These are phyloP conservation scores for Ostrea edulis DNA, from an alignment of 1,140 invertebrate genomes.

Conservation along the genomic window DNA sequence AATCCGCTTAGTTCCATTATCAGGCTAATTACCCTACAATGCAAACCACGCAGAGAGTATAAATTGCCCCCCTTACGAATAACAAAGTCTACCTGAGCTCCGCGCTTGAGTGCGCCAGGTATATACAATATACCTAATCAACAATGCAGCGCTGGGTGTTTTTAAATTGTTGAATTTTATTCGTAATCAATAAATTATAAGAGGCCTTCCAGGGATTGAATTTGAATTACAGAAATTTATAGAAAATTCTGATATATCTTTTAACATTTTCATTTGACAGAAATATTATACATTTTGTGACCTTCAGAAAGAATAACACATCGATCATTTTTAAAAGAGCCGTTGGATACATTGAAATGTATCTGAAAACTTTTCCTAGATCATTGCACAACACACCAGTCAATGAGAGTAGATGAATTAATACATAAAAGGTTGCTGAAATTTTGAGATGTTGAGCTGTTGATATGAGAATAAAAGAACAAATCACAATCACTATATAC, in stretches of 20 bases:
- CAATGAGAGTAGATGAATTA: no score
- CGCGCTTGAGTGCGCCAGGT: not conserved
- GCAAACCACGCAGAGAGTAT: not conserved
- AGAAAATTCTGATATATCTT: not conserved
- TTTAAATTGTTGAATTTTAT: constrained; percentile 28
- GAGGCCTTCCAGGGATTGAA: not conserved
- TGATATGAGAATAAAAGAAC: no score
- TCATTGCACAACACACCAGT: no score
- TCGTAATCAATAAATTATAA: constrained; percentile 22
- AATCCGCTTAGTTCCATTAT: constrained; percentile 26
- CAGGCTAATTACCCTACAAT: constrained; percentile 13
- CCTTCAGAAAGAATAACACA: no score
- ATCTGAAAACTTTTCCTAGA: no score
- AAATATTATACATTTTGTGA: no score
- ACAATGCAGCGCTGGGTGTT: not conserved
- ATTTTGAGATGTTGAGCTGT: no score
- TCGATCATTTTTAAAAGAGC: no score
- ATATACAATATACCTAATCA: constrained; percentile 24
- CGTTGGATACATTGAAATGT: no score
- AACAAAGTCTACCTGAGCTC: not conserved
- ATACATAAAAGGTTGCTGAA: no score
- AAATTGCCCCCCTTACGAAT: constrained; percentile 9
- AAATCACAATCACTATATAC: no score
- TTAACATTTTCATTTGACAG: no score
- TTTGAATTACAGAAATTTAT: not conserved